Conservation (phyloP, 2,797 vertebrate species). For the Macroramphosus scolopax region DNA sequence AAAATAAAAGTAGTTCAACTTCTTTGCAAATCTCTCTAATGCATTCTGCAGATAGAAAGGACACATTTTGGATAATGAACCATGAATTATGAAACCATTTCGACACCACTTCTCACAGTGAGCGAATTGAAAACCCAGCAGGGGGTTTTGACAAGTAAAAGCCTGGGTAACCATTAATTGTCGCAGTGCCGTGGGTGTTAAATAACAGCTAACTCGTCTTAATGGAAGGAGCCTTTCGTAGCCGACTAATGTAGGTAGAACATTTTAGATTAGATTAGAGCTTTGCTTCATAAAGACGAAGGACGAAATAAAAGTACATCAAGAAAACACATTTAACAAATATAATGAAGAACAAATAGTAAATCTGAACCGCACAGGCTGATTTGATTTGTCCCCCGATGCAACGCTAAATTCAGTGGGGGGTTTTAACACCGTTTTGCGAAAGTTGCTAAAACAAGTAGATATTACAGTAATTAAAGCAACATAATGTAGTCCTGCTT, state of each 20-base stretch:
- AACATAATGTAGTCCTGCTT: too few relatives aligned
- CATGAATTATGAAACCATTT: slow-evolving; percentile 58
- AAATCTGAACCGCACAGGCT: too few relatives aligned
- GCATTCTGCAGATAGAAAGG: slow-evolving; percentile 35
- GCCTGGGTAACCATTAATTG: slow-evolving; percentile 66
- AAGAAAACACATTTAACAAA: too few relatives aligned
- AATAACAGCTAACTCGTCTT: slow-evolving; percentile 40
- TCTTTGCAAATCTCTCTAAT: slow-evolving; percentile 46
- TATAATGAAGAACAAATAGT: too few relatives aligned
- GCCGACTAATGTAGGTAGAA: slow-evolving; percentile 21
- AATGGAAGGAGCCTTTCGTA: slow-evolving; percentile 44
- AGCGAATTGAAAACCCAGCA: slow-evolving; percentile 46
- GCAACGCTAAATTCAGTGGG: too few relatives aligned
- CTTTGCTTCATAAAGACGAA: too few relatives aligned
- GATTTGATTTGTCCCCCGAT: too few relatives aligned
- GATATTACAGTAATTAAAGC: too few relatives aligned
- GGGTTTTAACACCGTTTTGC: too few relatives aligned
- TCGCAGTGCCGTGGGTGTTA: slow-evolving; percentile 24
- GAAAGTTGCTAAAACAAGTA: too few relatives aligned
- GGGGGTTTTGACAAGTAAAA: slow-evolving; percentile 57
- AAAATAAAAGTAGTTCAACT: slow-evolving; percentile 27
- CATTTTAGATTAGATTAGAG: slow-evolving; percentile 11
- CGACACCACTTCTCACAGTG: slow-evolving; percentile 34
- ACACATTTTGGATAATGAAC: slow-evolving; percentile 47
- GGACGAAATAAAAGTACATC: too few relatives aligned